These are phyloP conservation scores for Pristionchus mayeri DNA, from an alignment of 2,888 invertebrate genomes.

Conservation along the genomic window DNA sequence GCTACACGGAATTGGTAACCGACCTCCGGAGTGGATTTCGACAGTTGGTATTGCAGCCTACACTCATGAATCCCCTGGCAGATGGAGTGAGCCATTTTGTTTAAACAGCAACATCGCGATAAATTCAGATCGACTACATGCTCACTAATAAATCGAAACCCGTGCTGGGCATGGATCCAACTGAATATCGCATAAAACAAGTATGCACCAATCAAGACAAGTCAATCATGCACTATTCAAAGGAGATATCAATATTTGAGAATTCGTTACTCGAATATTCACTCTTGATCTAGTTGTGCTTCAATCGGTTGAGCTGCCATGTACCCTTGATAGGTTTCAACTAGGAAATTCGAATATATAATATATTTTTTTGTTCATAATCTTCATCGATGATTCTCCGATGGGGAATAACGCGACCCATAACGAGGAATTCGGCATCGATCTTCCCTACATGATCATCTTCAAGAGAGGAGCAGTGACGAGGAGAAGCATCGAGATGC, in stretches of 20 bases:
- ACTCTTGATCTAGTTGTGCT: constrained; percentile 30
- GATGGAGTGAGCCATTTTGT: background rate
- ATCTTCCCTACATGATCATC: constrained; percentile 30
- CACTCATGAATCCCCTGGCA: background rate
- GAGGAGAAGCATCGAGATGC: background rate
- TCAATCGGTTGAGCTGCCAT: background rate
- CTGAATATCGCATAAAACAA: background rate
- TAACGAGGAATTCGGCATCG: constrained; percentile 25
- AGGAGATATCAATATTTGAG: background rate
- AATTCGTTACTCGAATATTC: constrained; percentile 33
- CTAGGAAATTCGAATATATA: background rate
- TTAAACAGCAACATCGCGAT: no score
- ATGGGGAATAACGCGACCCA: background rate
- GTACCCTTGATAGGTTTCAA: background rate
- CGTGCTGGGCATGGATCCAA: background rate
- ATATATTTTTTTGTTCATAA: background rate
- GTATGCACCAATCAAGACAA: background rate
- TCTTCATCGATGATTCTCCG: constrained; percentile 23
- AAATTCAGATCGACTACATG: constrained; percentile 14
- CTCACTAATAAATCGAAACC: background rate
- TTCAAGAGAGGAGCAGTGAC: background rate
- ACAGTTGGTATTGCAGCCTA: background rate
- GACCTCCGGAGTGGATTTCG: background rate
- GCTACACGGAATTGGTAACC: constrained; percentile 6
- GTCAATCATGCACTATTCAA: background rate